A percentile compares a stretch with the other conserved stretches of the same genome.
phyloP scores from a whole-genome alignment of 2,113 vertebrate species.

The Platysteira castanea region DNA sequence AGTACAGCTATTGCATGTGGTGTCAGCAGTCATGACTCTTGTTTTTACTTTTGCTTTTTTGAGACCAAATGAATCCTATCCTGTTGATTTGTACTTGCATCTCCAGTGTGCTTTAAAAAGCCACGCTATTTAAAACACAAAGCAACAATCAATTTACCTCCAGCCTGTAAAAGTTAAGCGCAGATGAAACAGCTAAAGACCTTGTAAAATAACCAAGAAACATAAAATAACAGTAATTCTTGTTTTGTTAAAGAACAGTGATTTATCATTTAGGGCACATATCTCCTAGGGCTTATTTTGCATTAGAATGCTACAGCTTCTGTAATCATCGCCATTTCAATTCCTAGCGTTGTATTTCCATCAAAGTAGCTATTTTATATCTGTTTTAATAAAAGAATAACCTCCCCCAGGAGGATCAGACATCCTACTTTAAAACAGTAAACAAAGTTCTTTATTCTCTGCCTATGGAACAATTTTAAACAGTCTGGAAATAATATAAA shows the following conservation, averaged over 20 bases:
- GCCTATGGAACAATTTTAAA: conserved; percentile 20
- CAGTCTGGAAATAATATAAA: conserved; percentile 29
- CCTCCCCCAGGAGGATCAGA: conserved; percentile 40
- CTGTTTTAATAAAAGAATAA: conserved; percentile 58
- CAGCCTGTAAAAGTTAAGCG: conserved; percentile 34
- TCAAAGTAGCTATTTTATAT: conserved; percentile 28
- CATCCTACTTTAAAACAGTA: conserved; percentile 32
- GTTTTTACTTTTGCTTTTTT: background rate
- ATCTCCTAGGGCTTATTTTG: conserved; percentile 47
- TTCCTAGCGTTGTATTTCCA: conserved; percentile 12
- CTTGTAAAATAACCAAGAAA: conserved; percentile 53
- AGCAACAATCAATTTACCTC: conserved; percentile 27
- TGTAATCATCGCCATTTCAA: conserved; percentile 40
- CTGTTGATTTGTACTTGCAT: background rate
- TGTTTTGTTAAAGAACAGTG: conserved; percentile 39
- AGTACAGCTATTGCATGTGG: background rate
- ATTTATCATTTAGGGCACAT: conserved; percentile 43
- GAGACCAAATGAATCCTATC: background rate
- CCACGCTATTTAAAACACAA: conserved; percentile 8
- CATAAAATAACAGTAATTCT: conserved; percentile 44
- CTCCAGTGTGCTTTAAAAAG: background rate
- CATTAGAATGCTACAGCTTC: conserved; percentile 39
- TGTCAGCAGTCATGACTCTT: background rate
- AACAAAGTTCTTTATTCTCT: conserved; percentile 48
- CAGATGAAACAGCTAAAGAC: conserved; percentile 42